Evolutionary conservation across 2,797 vertebrate species (phyloP).

Genomic region (Naso thynnoides): DNA sequence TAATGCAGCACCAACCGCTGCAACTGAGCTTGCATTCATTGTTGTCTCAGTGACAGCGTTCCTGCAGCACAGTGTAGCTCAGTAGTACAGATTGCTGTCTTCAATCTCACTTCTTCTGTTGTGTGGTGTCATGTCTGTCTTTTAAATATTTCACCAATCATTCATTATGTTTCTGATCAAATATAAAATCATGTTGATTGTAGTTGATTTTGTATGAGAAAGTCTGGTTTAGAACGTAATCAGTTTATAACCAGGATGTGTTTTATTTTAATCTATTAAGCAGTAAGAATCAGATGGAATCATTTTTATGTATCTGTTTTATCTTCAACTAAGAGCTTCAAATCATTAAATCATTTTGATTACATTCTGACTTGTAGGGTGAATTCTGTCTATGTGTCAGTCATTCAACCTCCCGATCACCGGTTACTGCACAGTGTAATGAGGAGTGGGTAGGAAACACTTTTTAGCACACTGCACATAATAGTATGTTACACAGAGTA

Average conservation of each 20-base stretch:
- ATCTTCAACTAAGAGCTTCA: too few relatives aligned
- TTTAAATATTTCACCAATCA: not conserved
- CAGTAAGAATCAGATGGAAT: not conserved
- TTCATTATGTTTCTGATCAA: not conserved
- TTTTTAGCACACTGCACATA: too few relatives aligned
- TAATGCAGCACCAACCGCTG: not conserved
- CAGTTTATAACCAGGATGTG: not conserved
- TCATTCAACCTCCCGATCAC: too few relatives aligned
- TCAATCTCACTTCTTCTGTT: not conserved
- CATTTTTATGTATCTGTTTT: too few relatives aligned
- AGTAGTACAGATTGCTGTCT: not conserved
- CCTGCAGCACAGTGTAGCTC: not conserved
- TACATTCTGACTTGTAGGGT: too few relatives aligned
- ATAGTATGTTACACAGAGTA: too few relatives aligned
- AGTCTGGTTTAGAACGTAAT: not conserved
- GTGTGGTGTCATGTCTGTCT: not conserved
- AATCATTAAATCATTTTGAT: too few relatives aligned
- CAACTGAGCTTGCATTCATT: not conserved
- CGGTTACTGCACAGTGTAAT: too few relatives aligned
- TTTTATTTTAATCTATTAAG: not conserved
- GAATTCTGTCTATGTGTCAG: too few relatives aligned
- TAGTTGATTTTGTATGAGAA: not conserved
- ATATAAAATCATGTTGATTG: not conserved
- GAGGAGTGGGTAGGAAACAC: too few relatives aligned
- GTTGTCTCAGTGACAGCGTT: not conserved